Conservation (phyloP, 2,888 invertebrate species). For the Melanotus villosus region DNA sequence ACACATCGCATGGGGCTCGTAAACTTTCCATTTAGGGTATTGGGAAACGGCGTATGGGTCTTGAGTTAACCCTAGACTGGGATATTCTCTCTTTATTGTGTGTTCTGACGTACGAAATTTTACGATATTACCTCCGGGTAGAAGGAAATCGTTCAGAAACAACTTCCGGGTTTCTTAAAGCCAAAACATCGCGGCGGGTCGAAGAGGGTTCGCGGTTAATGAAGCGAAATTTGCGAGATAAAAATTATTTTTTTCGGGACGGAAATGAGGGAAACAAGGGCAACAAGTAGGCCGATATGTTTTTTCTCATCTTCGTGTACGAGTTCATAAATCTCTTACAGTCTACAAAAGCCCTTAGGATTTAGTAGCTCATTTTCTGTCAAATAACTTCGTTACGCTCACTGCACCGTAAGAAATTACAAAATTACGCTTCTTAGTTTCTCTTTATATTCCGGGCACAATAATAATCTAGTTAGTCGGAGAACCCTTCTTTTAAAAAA, state of each 20-base stretch:
- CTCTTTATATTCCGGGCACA: not conserved
- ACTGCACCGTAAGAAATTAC: not conserved
- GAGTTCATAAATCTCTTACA: not conserved
- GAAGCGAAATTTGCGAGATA: no score
- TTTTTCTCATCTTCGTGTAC: not conserved
- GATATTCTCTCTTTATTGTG: no score
- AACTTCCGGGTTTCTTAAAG: no score
- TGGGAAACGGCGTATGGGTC: not conserved
- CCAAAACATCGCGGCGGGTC: no score
- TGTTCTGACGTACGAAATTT: no score
- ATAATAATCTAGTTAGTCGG: not conserved
- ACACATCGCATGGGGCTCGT: constrained; percentile 9
- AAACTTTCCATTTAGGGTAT: constrained; percentile 14
- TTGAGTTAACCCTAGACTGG: no score
- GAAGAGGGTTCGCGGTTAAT: no score
- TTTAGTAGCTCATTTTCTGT: not conserved
- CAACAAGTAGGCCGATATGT: constrained; percentile 1
- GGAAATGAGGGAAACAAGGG: not conserved
- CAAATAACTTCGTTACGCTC: not conserved
- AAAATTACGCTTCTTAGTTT: not conserved
- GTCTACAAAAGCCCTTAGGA: no score
- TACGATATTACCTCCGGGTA: no score
- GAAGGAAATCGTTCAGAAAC: no score
- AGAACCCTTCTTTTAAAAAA: no score
- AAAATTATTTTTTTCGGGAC: no score